phyloP scores from a whole-genome alignment of 2,797 vertebrate species.

The Saxicola maurus region DNA sequence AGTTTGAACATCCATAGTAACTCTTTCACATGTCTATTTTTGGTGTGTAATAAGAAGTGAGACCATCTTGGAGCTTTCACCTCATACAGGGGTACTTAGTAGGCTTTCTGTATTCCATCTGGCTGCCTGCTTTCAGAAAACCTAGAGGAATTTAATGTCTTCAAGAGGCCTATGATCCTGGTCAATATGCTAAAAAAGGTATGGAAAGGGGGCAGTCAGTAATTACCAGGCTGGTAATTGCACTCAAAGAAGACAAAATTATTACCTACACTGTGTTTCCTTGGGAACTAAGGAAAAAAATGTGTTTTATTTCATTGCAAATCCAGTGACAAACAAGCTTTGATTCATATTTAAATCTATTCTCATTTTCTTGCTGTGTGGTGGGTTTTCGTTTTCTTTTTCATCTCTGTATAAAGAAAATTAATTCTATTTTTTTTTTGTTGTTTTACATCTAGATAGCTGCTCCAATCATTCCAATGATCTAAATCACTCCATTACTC shows the following conservation, averaged over 20 bases:
- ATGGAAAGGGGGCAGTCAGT: not conserved
- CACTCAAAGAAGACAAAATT: not conserved
- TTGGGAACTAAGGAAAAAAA: not conserved
- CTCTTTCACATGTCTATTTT: not conserved
- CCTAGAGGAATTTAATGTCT: not conserved
- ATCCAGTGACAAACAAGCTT: not conserved
- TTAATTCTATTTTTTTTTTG: not conserved
- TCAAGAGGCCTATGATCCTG: not conserved
- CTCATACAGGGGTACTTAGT: not conserved
- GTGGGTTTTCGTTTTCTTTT: not conserved
- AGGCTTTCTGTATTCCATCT: not conserved
- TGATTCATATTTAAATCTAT: not conserved
- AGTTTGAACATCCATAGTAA: not conserved
- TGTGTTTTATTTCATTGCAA: not conserved
- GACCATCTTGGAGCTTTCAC: not conserved
- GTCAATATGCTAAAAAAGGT: not conserved
- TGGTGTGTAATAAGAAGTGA: not conserved
- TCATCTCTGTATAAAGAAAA: not conserved
- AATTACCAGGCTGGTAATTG: not conserved
- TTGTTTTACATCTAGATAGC: not conserved
- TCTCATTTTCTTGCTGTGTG: not conserved
- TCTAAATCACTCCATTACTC: not conserved
- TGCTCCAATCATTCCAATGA: not conserved
- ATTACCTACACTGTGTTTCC: not conserved
- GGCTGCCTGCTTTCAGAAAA: not conserved